Evolutionary conservation across 2,888 invertebrate genomes (phyloP).

Genomic region (Scaeva pyrastri): DNA sequence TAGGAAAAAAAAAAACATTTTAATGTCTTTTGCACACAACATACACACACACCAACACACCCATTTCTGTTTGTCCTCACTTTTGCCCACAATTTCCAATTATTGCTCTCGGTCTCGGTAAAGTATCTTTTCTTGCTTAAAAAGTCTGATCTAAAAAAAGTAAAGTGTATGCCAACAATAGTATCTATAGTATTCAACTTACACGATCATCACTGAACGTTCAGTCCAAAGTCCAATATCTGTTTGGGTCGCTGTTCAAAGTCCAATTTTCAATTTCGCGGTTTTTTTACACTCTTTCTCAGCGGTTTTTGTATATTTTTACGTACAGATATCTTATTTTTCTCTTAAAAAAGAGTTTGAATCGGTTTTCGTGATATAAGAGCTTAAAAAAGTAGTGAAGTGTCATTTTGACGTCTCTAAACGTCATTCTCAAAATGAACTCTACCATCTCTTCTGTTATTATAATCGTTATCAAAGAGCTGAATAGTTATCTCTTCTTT

Average conservation of each 20-base stretch:
- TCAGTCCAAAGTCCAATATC: constrained; percentile 80
- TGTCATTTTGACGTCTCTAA: background rate
- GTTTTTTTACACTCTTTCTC: constrained; percentile 44
- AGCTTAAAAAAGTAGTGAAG: background rate
- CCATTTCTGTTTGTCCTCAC: constrained; percentile 5
- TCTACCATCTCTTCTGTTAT: background rate
- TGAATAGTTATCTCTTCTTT: background rate
- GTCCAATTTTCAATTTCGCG: constrained; percentile 82
- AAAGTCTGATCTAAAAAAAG: constrained; percentile 34
- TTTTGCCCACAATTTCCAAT: constrained; percentile 35
- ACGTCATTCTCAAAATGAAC: background rate
- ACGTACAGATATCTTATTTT: constrained; percentile 9
- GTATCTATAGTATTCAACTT: constrained; percentile 57
- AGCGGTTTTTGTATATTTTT: constrained; percentile 11
- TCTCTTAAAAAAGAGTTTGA: constrained; percentile 15
- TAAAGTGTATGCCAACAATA: constrained; percentile 53
- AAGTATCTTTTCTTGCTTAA: constrained; percentile 23
- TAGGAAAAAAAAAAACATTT: constrained; percentile 9
- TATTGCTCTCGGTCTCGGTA: background rate
- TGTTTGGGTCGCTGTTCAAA: constrained; percentile 81
- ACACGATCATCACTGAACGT: constrained; percentile 64
- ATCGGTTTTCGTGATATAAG: background rate
- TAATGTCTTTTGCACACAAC: constrained; percentile 5
- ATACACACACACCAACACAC: constrained; percentile 5
- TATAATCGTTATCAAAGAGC: background rate